A percentile compares a stretch with the other conserved stretches of the same genome.
These are phyloP conservation scores for Elaphurus davidianus DNA, from an alignment of 2,113 vertebrate species.

Conservation along the genomic window DNA sequence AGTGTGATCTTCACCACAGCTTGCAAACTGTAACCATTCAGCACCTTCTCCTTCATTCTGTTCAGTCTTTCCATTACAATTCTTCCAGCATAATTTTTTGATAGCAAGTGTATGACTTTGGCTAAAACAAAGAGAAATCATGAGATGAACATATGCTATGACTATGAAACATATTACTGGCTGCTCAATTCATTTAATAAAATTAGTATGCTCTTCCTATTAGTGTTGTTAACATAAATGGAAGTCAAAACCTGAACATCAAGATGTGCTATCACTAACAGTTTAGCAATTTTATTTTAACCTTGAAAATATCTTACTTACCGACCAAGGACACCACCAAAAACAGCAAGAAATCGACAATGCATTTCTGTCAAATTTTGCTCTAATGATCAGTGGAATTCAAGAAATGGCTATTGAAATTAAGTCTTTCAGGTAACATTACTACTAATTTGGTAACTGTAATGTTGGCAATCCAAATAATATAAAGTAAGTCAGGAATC, in stretches of 20 bases:
- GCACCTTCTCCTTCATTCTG: conserved; percentile 75
- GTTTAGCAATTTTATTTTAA: conserved; percentile 28
- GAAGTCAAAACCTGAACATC: conserved; percentile 3
- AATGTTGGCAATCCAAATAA: background rate
- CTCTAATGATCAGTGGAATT: background rate
- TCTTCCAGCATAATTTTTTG: conserved; percentile 93
- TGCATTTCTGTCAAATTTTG: background rate
- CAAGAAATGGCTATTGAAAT: background rate
- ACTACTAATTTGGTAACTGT: background rate
- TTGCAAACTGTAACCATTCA: conserved; percentile 92
- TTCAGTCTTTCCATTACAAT: conserved; percentile 80
- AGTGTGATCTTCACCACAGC: conserved; percentile 91
- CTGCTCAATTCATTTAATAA: background rate
- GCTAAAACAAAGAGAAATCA: conserved; percentile 81
- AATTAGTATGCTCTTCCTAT: background rate
- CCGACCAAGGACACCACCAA: background rate
- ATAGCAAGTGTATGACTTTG: conserved; percentile 93
- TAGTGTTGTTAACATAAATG: background rate
- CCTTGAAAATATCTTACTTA: conserved; percentile 9
- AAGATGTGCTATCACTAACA: background rate
- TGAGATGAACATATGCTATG: conserved; percentile 61
- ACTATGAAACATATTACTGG: conserved; percentile 61
- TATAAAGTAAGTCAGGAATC: background rate
- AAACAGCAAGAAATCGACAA: background rate
- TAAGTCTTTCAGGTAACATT: background rate